These are phyloP conservation scores for Actinopyga echinites DNA, from an alignment of 53 echinoderm and acorn worm species.

Conservation along the genomic window DNA sequence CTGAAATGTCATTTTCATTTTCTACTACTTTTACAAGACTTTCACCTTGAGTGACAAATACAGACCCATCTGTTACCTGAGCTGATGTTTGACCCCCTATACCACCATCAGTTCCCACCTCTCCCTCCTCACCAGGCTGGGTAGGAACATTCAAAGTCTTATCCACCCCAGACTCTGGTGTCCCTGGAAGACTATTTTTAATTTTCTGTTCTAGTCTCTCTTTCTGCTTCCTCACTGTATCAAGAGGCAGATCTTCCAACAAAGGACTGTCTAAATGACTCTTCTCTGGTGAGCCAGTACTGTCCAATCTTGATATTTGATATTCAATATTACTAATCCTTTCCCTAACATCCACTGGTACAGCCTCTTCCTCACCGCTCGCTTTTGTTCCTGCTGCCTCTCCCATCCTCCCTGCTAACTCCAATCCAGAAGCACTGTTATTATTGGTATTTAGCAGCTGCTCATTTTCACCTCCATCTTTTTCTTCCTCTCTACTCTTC, in stretches of 20 bases:
- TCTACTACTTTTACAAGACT: too few species aligned
- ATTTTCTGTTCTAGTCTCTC: slow-evolving; percentile 84
- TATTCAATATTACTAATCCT: slow-evolving; percentile 56
- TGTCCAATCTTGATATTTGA: slow-evolving; percentile 45
- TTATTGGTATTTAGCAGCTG: slow-evolving; percentile 77
- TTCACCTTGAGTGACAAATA: background rate
- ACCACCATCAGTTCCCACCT: background rate
- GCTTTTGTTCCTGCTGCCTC: background rate
- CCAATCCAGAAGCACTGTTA: slow-evolving; percentile 76
- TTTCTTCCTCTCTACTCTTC: background rate
- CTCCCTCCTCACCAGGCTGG: slow-evolving; percentile 36
- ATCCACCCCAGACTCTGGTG: slow-evolving; percentile 39
- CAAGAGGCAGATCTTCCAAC: slow-evolving; percentile 55
- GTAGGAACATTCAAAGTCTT: background rate
- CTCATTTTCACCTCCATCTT: background rate
- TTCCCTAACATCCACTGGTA: background rate
- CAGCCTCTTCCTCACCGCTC: background rate
- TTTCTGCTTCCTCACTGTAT: slow-evolving; percentile 84
- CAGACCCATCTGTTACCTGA: background rate
- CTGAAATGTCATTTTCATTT: background rate
- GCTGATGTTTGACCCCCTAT: background rate
- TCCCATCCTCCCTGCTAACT: slow-evolving; percentile 34
- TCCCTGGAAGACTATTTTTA: slow-evolving; percentile 62
- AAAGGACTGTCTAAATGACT: slow-evolving; percentile 35
- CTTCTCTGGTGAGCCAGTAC: slow-evolving; percentile 34